Evolutionary conservation across 2,797 vertebrate genomes (phyloP).

Genomic region (Sitta carolinensis): DNA sequence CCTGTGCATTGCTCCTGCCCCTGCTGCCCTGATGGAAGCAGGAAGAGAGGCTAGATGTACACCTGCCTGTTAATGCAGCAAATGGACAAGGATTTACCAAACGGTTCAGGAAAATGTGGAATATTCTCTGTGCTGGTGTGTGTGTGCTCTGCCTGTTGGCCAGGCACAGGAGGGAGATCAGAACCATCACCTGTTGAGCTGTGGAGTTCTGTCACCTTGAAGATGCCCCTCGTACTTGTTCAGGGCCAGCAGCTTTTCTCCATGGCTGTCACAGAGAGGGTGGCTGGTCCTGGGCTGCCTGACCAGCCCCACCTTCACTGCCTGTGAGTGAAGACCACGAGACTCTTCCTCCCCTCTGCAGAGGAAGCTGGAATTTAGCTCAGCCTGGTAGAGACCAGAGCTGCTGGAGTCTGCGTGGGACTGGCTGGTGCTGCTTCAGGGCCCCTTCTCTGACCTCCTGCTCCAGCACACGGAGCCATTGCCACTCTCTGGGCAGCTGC

Average conservation of each 20-base stretch:
- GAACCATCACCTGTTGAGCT: background rate
- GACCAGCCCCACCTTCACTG: background rate
- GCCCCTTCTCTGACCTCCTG: background rate
- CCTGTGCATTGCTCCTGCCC: background rate
- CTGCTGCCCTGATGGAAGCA: background rate
- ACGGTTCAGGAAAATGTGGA: background rate
- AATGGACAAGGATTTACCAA: background rate
- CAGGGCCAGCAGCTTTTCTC: background rate
- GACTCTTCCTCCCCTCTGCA: background rate
- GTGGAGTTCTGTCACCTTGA: background rate
- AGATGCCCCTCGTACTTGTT: rapidly evolving
- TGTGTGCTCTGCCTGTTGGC: background rate
- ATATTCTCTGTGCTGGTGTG: background rate
- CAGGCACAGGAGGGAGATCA: background rate
- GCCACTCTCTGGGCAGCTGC: background rate
- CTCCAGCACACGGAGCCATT: rapidly evolving
- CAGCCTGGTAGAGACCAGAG: background rate
- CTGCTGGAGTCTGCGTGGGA: rapidly evolving
- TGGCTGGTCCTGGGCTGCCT: background rate
- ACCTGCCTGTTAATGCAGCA: background rate
- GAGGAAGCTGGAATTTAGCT: background rate
- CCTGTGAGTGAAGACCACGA: rapidly evolving
- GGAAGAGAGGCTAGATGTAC: background rate
- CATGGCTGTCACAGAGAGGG: background rate
- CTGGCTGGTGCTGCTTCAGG: background rate